phyloP scores from a whole-genome alignment of 2,113 vertebrate species.

The Atrichornis clamosus region DNA sequence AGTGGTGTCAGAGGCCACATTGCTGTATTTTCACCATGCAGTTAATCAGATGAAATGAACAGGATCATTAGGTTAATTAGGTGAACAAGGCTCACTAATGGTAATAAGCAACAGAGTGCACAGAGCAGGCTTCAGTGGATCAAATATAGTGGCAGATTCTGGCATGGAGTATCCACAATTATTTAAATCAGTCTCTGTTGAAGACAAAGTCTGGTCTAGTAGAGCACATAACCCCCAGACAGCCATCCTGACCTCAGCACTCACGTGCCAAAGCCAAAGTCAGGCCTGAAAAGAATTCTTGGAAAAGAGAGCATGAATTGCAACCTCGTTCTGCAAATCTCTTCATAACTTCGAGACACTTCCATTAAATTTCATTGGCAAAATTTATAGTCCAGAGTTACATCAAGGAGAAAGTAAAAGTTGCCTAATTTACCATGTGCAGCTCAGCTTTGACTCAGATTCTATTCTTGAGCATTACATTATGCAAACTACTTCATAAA shows the following conservation, averaged over 20 bases:
- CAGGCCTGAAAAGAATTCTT: background rate
- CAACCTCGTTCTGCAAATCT: background rate
- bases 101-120: background rate
- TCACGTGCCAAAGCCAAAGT: background rate
- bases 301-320: background rate
- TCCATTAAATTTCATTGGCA: background rate
- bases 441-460: constrained; percentile 39
- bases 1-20: background rate
- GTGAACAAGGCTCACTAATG: background rate
- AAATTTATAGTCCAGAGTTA: background rate
- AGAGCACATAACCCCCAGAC: background rate
- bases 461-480: constrained; percentile 44
- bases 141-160: background rate
- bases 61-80: constrained; percentile 29
- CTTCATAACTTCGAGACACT: background rate
- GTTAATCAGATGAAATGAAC: constrained; percentile 2
- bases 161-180: background rate
- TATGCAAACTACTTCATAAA: constrained; percentile 40
- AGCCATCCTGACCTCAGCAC: background rate
- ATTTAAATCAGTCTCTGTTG: background rate
- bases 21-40: background rate
- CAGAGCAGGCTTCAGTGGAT: background rate
- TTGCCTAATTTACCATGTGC: background rate
- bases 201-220: background rate
- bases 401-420: background rate